phyloP scores from a whole-genome alignment of 2,888 invertebrate species.

The Hydraecia micacea region DNA sequence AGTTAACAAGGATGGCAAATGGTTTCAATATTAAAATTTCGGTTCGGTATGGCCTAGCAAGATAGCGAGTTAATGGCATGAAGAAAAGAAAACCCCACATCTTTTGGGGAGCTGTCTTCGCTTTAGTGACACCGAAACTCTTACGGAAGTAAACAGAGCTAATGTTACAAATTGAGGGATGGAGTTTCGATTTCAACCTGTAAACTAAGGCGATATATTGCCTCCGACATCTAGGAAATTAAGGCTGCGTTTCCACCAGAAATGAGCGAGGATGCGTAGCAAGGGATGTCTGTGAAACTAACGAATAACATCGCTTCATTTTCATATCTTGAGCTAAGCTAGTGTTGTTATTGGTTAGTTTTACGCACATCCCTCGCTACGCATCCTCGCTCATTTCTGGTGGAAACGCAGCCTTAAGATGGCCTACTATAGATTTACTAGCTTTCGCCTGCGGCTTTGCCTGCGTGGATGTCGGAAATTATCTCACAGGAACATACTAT shows the following conservation, averaged over 20 bases:
- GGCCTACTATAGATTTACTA: background rate
- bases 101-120: background rate
- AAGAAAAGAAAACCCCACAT: background rate
- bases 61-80: background rate
- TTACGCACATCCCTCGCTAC: no score
- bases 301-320: no score
- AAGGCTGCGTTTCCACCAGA: background rate
- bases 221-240: background rate
- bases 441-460: background rate
- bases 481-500: background rate
- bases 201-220: background rate
- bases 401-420: no score
- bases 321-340: no score
- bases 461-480: background rate
- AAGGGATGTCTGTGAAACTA: no score
- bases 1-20: background rate
- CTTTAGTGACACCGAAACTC: background rate
- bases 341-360: no score
- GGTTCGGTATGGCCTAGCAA: background rate
- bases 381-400: no score
- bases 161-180: background rate
- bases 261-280: no score
- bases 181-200: background rate
- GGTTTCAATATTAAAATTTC: no score
- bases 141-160: background rate